Evolutionary conservation across 2,888 invertebrate genomes (phyloP).

Genomic region (Papilio elwesi): DNA sequence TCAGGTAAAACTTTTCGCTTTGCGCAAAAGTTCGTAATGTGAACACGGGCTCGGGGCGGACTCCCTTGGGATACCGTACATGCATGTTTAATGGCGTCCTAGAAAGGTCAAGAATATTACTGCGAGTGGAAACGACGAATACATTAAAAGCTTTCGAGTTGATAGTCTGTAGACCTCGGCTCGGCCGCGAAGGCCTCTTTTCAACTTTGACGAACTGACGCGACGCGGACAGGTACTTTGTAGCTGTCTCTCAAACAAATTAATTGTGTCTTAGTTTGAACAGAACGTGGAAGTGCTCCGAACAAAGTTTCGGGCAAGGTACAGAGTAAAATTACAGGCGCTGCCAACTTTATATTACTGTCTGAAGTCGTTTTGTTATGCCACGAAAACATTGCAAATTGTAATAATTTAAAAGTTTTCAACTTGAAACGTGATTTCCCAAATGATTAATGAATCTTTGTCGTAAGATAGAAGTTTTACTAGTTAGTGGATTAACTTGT

Average conservation of each 20-base stretch:
- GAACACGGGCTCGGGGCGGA: conserved; percentile 68
- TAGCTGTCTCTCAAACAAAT: conserved; percentile 81
- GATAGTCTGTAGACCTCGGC: conserved; percentile 53
- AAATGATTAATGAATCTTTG: conserved; percentile 40
- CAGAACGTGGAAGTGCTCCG: conserved; percentile 70
- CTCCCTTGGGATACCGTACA: conserved; percentile 71
- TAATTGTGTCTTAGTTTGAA: conserved; percentile 79
- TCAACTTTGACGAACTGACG: conserved; percentile 69
- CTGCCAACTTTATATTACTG: conserved; percentile 48
- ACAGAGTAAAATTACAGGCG: conserved; percentile 59
- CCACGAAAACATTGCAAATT: conserved; percentile 42
- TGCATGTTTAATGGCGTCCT: conserved; percentile 82
- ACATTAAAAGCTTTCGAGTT: conserved; percentile 74
- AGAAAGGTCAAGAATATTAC: conserved; percentile 80
- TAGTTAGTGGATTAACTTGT: conserved; percentile 27
- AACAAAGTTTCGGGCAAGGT: conserved; percentile 75
- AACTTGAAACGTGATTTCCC: conserved; percentile 39
- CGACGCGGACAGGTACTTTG: conserved; percentile 77
- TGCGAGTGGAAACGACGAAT: conserved; percentile 73
- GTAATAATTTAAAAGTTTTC: conserved; percentile 43
- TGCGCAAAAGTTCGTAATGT: conserved; percentile 75
- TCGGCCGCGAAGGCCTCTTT: conserved; percentile 71
- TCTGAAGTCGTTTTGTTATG: conserved; percentile 42
- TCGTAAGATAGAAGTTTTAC: conserved; percentile 23
- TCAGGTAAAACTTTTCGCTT: conserved; percentile 76